Evolutionary conservation across 1,140 invertebrate species (phyloP), one percentile per base, ranked within the genome.

Genomic region (silkworm (Bombyx mori)): DNA sequence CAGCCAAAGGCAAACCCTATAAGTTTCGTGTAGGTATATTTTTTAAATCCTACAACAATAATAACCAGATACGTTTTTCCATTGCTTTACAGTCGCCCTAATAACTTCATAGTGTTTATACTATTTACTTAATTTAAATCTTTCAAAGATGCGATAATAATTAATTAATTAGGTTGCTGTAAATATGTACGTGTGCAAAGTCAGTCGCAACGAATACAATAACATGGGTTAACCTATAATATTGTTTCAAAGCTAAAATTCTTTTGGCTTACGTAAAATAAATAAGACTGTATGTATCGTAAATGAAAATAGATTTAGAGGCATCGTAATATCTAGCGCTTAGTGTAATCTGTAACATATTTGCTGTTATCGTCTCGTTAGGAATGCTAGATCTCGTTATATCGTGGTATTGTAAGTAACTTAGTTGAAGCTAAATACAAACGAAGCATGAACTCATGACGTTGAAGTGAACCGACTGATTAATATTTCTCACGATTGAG

Each of bases 331-430:
- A 54, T 63, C 54, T 61, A 62, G 67, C 63, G 57, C 71, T 50
- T 50, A 50, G 1, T 69, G 42, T 68, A 71, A 61, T 59, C 61
- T 63, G 56, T 61, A 69, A 65, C 50, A 56, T 8, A n/a, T 64
- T 68, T 67, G 64, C 66, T 71, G 65, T 77, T 78, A 73, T 56
- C 65, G 53, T 70, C 69, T 55, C 66, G 53, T 68, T 84, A 83
- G 75, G 66, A 78, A 74, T 73, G 75, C 77, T 83, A 86, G 83
- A 86, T 86, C 83, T 84, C 81, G 81, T 78, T 77, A 71, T 44
- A 22, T 44, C 45, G 43, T 54, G 9, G 12, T 18, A 18, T 54
- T 5, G 2, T 54, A 54, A 54, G 8, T 42, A 55, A 10, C 22
- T 22, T 44, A 35, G 4, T 35, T 35, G 26, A 35, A 35, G 26